Evolutionary conservation across 2,888 invertebrate genomes (phyloP).

Genomic region (Tachina fera): DNA sequence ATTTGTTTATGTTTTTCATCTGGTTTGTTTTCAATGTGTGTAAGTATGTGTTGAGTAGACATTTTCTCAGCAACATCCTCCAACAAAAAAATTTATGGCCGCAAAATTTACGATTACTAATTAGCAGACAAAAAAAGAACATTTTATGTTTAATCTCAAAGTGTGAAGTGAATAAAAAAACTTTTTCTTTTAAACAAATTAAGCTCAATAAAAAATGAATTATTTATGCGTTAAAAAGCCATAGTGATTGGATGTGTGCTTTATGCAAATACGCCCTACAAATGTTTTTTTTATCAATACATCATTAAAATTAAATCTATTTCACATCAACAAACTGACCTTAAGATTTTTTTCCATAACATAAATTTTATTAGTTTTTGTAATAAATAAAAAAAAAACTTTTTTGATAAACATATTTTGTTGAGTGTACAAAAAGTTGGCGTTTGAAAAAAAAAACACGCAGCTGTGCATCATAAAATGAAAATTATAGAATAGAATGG

Average conservation of each 20-base stretch:
- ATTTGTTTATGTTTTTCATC: conserved; percentile 41
- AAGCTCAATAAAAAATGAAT: conserved; percentile 67
- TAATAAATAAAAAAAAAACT: conserved; percentile 2
- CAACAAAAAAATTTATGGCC: conserved; percentile 65
- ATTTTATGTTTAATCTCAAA: background rate
- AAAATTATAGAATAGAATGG: conserved; percentile 37
- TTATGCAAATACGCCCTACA: conserved; percentile 15
- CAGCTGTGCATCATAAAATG: conserved; percentile 55
- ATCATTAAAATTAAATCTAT: conserved; percentile 55
- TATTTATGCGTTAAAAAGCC: conserved; percentile 45
- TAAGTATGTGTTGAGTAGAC: conserved; percentile 26
- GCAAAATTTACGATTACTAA: conserved; percentile 69
- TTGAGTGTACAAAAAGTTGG: background rate
- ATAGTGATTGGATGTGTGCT: background rate
- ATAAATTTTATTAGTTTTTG: conserved; percentile 47
- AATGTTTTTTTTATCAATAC: conserved; percentile 29
- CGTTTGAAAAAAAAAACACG: conserved; percentile 1
- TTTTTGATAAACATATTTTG: conserved; percentile 5
- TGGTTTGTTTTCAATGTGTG: conserved; percentile 30
- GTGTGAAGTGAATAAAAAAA: conserved; percentile 2
- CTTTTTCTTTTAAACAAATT: conserved; percentile 59
- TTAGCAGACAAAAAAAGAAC: conserved; percentile 55
- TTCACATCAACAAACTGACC: conserved; percentile 54
- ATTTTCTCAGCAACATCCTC: conserved; percentile 33
- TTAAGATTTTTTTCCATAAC: conserved; percentile 38